phyloP scores from a whole-genome alignment of 2,797 vertebrate species.

The Scomberomorus guttatus region DNA sequence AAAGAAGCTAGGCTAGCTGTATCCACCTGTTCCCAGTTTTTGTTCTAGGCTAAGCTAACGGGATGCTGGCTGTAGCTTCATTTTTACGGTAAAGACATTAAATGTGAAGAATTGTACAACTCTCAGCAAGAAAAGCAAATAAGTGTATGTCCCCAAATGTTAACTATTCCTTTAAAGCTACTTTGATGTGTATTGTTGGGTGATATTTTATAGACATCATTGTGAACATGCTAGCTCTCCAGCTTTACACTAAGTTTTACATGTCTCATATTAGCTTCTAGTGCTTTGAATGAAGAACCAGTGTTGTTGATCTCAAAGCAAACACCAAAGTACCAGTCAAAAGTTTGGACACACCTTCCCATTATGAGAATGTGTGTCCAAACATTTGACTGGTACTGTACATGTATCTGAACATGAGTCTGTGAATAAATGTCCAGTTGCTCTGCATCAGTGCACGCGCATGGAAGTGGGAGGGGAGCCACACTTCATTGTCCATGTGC shows the following conservation, averaged over 20 bases:
- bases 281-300: too few relatives aligned
- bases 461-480: conserved; percentile 42
- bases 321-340: too few relatives aligned
- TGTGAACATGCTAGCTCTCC: background rate
- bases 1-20: background rate
- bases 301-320: too few relatives aligned
- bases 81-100: background rate
- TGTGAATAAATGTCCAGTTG: conserved; percentile 2
- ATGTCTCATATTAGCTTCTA: too few relatives aligned
- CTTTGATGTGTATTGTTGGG: background rate
- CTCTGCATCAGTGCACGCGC: conserved; percentile 27
- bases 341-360: too few relatives aligned
- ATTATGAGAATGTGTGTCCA: too few relatives aligned
- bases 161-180: background rate
- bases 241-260: background rate
- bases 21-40: too few relatives aligned
- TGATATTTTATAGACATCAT: too few relatives aligned
- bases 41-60: background rate
- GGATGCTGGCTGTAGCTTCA: background rate
- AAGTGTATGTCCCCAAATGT: background rate
- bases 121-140: background rate
- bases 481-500: conserved; percentile 59
- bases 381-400: background rate
- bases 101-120: background rate
- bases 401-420: background rate